A percentile compares a stretch with the other conserved stretches of the same genome.
Conservation (phyloP, 2,888 invertebrate species). For the Melanostoma mellinum region DNA sequence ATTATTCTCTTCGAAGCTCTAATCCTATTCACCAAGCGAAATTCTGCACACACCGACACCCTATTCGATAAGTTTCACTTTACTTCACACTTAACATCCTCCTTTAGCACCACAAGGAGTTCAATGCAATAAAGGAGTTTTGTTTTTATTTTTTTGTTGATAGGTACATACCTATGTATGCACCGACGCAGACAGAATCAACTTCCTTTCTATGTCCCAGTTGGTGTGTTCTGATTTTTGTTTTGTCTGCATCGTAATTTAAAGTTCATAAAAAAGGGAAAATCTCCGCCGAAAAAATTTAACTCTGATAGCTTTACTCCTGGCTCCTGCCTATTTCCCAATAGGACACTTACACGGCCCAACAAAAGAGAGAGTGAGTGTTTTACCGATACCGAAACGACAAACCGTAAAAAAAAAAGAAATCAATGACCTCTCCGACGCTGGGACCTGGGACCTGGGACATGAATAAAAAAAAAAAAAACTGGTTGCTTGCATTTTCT, state of each 20-base stretch:
- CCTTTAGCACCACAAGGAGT: constrained; percentile 42
- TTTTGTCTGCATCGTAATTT: constrained; percentile 60
- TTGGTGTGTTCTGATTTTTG: constrained; percentile 15
- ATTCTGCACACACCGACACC: constrained; percentile 52
- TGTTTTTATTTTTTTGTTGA: constrained; percentile 14
- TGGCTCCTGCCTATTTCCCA: constrained; percentile 33
- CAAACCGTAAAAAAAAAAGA: constrained; percentile 39
- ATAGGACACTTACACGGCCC: constrained; percentile 43
- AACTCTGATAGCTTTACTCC: constrained; percentile 17
- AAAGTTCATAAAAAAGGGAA: constrained; percentile 13
- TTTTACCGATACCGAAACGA: constrained; percentile 10
- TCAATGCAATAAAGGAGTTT: constrained; percentile 33
- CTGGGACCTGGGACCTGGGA: neutral
- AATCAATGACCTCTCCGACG: constrained; percentile 61
- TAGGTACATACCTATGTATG: too few species aligned
- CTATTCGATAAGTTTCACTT: constrained; percentile 59
- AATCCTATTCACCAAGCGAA: constrained; percentile 49
- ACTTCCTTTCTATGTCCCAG: neutral
- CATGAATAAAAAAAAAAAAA: constrained; percentile 14
- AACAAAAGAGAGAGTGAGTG: constrained; percentile 48
- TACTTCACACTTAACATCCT: constrained; percentile 59
- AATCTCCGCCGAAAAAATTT: constrained; percentile 7
- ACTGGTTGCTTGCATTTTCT: constrained; percentile 65
- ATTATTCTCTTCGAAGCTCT: constrained; percentile 26
- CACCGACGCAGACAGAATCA: constrained; percentile 30